A percentile compares a stretch with the other conserved stretches of the same genome.
Conservation (phyloP, 1,140 invertebrate genomes). For the Drosophila melanica region DNA sequence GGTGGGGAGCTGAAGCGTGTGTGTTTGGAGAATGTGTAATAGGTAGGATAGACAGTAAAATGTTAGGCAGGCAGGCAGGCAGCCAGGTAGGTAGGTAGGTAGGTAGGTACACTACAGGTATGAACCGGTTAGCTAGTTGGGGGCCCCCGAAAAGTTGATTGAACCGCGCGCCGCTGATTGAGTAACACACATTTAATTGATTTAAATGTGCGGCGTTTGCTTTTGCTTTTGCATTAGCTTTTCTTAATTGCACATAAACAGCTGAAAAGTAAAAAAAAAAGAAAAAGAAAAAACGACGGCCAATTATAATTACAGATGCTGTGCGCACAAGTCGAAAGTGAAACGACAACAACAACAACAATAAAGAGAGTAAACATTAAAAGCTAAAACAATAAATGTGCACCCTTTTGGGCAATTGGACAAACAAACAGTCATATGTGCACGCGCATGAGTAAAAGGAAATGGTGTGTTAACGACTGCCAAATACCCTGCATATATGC, state of each 20-base stretch:
- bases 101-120: neutral
- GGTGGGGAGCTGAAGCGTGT: neutral
- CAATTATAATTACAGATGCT: slow-evolving; percentile 53
- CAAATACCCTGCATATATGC: slow-evolving; percentile 6
- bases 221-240: slow-evolving; percentile 5
- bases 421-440: neutral
- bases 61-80: neutral
- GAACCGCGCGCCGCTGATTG: slow-evolving; percentile 52
- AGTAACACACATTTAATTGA: slow-evolving; percentile 69
- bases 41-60: neutral
- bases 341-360: slow-evolving; percentile 17
- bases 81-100: neutral
- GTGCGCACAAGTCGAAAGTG: slow-evolving; percentile 40
- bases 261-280: neutral
- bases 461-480: neutral
- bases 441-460: neutral
- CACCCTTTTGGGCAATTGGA: slow-evolving; percentile 29
- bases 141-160: slow-evolving; percentile 66
- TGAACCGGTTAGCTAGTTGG: slow-evolving; percentile 69
- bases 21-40: slow-evolving; percentile 29
- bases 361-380: neutral
- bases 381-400: slow-evolving; percentile 24
- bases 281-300: slow-evolving; percentile 19
- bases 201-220: slow-evolving; percentile 63
- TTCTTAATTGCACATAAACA: slow-evolving; percentile 66